phyloP scores from a whole-genome alignment of 2,888 invertebrate genomes.

The Nemotelus nigrinus region DNA sequence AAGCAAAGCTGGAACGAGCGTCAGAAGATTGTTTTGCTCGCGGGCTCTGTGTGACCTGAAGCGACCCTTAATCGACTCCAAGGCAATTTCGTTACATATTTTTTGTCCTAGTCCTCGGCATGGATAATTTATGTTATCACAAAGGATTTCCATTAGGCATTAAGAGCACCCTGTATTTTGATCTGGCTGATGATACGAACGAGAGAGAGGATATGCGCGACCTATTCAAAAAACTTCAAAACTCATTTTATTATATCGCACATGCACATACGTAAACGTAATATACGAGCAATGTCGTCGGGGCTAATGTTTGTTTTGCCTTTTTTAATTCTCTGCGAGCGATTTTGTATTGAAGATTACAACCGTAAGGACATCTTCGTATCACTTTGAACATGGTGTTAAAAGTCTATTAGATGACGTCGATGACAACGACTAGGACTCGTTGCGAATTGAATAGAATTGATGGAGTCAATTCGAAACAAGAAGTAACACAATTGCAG shows the following conservation, averaged over 20 bases:
- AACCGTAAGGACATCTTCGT: constrained; percentile 30
- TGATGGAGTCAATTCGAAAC: constrained; percentile 35
- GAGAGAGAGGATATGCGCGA: not conserved
- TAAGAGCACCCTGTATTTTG: constrained; percentile 23
- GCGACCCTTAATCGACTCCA: constrained; percentile 18
- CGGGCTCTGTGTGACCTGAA: not conserved
- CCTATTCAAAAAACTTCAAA: constrained; percentile 26
- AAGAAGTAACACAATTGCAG: too few species aligned
- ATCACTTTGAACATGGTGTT: constrained; percentile 38
- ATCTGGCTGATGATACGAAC: constrained; percentile 8
- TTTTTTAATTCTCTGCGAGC: constrained; percentile 34
- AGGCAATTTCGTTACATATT: constrained; percentile 44
- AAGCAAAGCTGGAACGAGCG: too few species aligned
- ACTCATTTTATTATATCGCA: constrained; percentile 41
- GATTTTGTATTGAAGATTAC: constrained; percentile 27
- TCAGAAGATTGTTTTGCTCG: not conserved
- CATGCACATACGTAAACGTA: constrained; percentile 1
- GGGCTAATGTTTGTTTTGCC: constrained; percentile 40
- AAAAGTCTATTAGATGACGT: constrained; percentile 40
- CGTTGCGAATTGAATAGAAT: constrained; percentile 6
- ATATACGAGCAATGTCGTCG: not conserved
- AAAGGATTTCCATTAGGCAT: constrained; percentile 50
- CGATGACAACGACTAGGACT: constrained; percentile 4
- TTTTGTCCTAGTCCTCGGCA: constrained; percentile 20
- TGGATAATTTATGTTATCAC: constrained; percentile 51